Conservation (phyloP, 1,140 invertebrate genomes). For the Diploscapter pachys region DNA sequence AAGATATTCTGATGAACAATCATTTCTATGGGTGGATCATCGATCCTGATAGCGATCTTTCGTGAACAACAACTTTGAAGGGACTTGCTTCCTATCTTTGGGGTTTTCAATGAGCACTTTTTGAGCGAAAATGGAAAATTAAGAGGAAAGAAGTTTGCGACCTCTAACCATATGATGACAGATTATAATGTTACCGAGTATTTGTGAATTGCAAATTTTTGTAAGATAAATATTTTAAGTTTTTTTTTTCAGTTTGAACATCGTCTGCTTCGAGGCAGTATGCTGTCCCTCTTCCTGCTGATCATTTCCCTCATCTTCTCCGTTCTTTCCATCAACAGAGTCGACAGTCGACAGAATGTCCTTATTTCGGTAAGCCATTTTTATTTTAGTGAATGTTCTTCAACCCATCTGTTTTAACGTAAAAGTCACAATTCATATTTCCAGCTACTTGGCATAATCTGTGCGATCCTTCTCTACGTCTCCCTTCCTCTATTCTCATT, state of each 20-base stretch:
- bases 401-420: background rate
- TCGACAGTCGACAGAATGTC: constrained; percentile 37
- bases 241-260: constrained; percentile 25
- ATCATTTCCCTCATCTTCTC: constrained; percentile 36
- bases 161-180: too few relatives aligned
- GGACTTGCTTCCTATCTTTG: too few relatives aligned
- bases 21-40: too few relatives aligned
- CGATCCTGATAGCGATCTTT: too few relatives aligned
- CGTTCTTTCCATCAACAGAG: constrained; percentile 20
- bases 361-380: constrained; percentile 23
- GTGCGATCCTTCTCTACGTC: constrained; percentile 26
- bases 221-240: background rate
- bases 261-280: constrained; percentile 25
- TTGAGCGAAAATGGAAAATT: too few relatives aligned
- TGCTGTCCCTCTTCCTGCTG: constrained; percentile 24
- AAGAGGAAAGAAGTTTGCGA: too few relatives aligned
- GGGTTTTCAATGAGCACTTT: too few relatives aligned
- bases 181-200: too few relatives aligned
- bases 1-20: too few relatives aligned
- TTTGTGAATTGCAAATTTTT: too few relatives aligned
- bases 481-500: constrained; percentile 33
- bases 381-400: background rate
- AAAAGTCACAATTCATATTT: background rate
- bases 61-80: too few relatives aligned
- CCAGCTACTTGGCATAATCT: constrained; percentile 14